Evolutionary conservation across 2,888 invertebrate genomes (phyloP).

Genomic region (Drosophila emarginata): DNA sequence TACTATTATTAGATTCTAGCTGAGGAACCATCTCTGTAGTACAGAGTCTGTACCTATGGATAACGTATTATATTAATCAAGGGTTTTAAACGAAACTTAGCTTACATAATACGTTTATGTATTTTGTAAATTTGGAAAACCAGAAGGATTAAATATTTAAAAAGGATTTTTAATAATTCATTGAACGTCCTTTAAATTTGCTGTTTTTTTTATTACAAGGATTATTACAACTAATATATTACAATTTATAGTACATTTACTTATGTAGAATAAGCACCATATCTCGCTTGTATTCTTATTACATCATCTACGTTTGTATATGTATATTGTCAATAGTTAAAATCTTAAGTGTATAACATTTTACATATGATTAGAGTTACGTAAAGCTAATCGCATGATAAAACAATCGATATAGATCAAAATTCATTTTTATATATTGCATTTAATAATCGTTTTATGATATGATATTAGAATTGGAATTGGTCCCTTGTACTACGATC

Average conservation of each 20-base stretch:
- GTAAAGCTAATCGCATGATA: conserved; percentile 38
- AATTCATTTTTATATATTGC: conserved; percentile 31
- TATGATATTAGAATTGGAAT: conserved; percentile 33
- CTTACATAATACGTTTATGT: too few species aligned
- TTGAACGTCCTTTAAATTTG: not conserved
- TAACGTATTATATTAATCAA: too few species aligned
- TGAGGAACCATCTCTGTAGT: too few species aligned
- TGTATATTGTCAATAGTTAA: conserved; percentile 50
- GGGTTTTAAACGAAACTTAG: too few species aligned
- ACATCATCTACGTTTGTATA: not conserved
- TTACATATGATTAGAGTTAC: conserved; percentile 18
- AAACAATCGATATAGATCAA: conserved; percentile 37
- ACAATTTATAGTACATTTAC: conserved; percentile 39
- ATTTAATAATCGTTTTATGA: conserved; percentile 30
- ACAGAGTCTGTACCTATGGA: too few species aligned
- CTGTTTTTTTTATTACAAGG: conserved; percentile 28
- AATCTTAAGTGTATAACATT: conserved; percentile 24
- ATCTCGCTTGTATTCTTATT: conserved; percentile 8
- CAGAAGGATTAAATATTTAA: too few species aligned
- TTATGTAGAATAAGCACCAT: conserved; percentile 45
- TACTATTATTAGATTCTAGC: too few species aligned
- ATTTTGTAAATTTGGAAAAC: too few species aligned
- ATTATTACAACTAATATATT: conserved; percentile 23
- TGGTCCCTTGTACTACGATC: conserved; percentile 54
- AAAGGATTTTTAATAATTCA: not conserved